Base-by-base conservation (phyloP, 2,888 invertebrate species). In the Stenoptilia bipunctidactyla region DNA sequence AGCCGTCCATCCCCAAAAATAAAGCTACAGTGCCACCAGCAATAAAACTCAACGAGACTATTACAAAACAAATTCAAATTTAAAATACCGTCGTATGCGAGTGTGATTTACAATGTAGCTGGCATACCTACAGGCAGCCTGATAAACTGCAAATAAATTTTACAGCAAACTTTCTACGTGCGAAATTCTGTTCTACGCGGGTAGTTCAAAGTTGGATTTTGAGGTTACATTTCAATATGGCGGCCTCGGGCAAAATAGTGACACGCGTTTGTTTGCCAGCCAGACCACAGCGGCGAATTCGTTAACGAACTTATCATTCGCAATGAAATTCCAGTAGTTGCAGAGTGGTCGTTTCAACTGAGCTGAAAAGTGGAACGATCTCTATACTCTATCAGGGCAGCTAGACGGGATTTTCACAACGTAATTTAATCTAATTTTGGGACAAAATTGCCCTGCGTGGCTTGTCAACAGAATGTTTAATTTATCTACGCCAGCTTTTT, bases 241-340 rank as follows among this genome's bases (percentile, higher is more conserved):
- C 30, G 6, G 51, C 55, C 51, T 44, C 50, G 50, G 55, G 58
- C 56, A 39, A 49, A 58, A 63, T 56, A 56, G 63, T 66, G 67
- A 63, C 56, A 59, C 55, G 58, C 51, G 48, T 55, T 55, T 57
- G 56, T 56, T 58, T 56, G 43, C 47, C 45, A 46, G 51, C 47
- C 56, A 53, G 53, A 61, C 67, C 67, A 65, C 55, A 56, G 53
- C 50, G 56, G 58, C 52, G 61, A 57, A 61, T 59, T 52, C 56
- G 49, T 69, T 70, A 70, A 70, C 69, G 66, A 70, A 70, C 70
- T 69, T 70, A 70, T 68, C 68, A 70, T 70, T 68, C 61, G 52
- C 49, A 57, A 52, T 61, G 30, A 30, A 34, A 34, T 34, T 34
- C 34, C n/a, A n/a, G 10, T 20, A 20, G 4, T 20, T 20, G 20